Percentiles rank a stretch among this genome's conserved stretches.
phyloP scores from a whole-genome alignment of 2,113 vertebrate genomes.

The Henicopernis longicauda region DNA sequence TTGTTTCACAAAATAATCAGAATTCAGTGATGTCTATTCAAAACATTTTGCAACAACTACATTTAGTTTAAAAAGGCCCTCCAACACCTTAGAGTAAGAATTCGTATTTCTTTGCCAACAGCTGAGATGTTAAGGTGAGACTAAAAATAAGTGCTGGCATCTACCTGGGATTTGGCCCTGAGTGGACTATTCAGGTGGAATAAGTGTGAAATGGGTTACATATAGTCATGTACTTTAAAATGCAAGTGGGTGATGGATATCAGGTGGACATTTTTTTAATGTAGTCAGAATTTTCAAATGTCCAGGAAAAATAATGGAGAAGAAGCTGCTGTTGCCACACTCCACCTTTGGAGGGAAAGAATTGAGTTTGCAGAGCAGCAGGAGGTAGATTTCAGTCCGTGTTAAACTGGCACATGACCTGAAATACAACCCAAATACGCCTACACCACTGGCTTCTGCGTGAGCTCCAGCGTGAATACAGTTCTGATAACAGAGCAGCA shows the following conservation, averaged over 20 bases:
- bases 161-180: not conserved
- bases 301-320: not conserved
- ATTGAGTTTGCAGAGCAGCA: conserved; percentile 27
- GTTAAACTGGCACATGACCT: not conserved
- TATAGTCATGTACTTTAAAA: not conserved
- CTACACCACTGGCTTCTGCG: not conserved
- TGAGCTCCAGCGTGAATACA: not conserved
- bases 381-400: conserved; percentile 21
- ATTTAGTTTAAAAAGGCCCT: not conserved
- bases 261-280: not conserved
- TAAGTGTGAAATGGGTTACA: not conserved
- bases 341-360: not conserved
- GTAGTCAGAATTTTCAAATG: not conserved
- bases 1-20: not conserved
- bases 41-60: not conserved
- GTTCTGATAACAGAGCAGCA: conserved; percentile 38
- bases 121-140: not conserved
- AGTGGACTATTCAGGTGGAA: not conserved
- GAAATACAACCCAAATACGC: conserved; percentile 5
- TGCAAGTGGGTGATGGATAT: not conserved
- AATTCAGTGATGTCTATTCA: not conserved
- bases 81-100: not conserved
- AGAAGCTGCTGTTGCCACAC: not conserved
- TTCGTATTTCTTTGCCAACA: not conserved
- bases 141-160: not conserved